Conservation (phyloP, 2,113 vertebrate genomes). For the Ochotona curzoniae region DNA sequence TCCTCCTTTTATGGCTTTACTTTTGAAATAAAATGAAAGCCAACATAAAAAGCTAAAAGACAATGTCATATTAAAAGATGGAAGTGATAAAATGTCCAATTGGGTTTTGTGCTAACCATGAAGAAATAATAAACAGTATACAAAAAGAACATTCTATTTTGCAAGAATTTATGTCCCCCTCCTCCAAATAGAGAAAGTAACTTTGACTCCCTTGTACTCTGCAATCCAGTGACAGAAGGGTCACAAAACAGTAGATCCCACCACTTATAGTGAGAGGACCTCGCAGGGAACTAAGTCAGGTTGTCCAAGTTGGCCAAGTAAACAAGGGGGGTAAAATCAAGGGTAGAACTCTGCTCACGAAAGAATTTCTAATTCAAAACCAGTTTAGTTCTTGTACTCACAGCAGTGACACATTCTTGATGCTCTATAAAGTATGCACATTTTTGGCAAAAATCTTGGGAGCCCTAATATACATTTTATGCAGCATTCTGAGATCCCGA, state of each 20-base stretch:
- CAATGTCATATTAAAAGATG: neutral
- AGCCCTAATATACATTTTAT: conserved; percentile 68
- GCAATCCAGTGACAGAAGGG: neutral
- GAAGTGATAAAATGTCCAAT: neutral
- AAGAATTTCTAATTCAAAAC: neutral
- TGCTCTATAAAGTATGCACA: conserved; percentile 13
- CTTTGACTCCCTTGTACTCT: neutral
- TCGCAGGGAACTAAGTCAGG: neutral
- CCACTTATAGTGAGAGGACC: neutral
- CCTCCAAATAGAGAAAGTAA: neutral
- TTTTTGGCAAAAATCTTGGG: conserved; percentile 44
- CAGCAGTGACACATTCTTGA: conserved; percentile 1
- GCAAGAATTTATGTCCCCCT: neutral
- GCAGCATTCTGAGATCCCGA: conserved; percentile 76
- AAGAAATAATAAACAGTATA: neutral
- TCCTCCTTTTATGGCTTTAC: too few relatives aligned
- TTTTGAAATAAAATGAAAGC: too few relatives aligned
- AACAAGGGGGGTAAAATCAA: neutral
- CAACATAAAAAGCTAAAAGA: neutral
- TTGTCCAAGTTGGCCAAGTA: conserved; percentile 16
- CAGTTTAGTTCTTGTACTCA: neutral
- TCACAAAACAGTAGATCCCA: neutral
- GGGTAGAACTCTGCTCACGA: neutral
- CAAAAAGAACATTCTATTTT: neutral
- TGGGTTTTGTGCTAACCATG: neutral